These are phyloP conservation scores for Amblyjoppa proteus DNA, from an alignment of 2,888 invertebrate species.

Conservation along the genomic window DNA sequence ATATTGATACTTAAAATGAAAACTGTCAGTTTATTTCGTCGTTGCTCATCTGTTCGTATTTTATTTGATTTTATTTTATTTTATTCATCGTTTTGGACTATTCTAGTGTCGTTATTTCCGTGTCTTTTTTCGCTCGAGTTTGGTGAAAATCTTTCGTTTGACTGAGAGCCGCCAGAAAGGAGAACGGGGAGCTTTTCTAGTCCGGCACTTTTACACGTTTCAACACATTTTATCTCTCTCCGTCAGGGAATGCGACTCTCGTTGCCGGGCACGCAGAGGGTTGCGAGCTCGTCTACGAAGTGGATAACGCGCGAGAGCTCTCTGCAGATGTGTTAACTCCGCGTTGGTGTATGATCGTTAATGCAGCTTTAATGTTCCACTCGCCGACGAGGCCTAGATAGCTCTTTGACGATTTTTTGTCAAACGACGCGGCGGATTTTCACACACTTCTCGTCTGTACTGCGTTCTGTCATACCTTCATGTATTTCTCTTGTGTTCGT, in stretches of 20 bases:
- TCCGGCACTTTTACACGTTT: slow-evolving; percentile 28
- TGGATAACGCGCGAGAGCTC: slow-evolving; percentile 15
- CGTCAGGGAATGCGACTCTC: background rate
- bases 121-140: background rate
- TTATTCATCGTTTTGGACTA: background rate
- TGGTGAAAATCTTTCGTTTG: slow-evolving; percentile 3
- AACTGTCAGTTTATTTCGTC: no score
- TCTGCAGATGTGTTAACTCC: slow-evolving; percentile 1
- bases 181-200: background rate
- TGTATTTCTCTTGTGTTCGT: background rate
- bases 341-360: slow-evolving; percentile 56
- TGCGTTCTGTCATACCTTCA: background rate
- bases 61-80: background rate
- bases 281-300: slow-evolving; percentile 18
- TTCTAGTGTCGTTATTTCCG: background rate
- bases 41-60: no score
- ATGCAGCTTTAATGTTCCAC: slow-evolving; percentile 79
- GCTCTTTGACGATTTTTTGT: slow-evolving; percentile 76
- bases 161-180: background rate
- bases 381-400: slow-evolving; percentile 49
- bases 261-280: slow-evolving; percentile 11
- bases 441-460: slow-evolving; percentile 61
- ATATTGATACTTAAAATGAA: no score
- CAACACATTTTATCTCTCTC: slow-evolving; percentile 23
- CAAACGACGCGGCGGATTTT: slow-evolving; percentile 74